A percentile compares a stretch with the other conserved stretches of the same genome.
Conservation (phyloP, 1,140 invertebrate species). For the Drosophila kurseongensis region DNA sequence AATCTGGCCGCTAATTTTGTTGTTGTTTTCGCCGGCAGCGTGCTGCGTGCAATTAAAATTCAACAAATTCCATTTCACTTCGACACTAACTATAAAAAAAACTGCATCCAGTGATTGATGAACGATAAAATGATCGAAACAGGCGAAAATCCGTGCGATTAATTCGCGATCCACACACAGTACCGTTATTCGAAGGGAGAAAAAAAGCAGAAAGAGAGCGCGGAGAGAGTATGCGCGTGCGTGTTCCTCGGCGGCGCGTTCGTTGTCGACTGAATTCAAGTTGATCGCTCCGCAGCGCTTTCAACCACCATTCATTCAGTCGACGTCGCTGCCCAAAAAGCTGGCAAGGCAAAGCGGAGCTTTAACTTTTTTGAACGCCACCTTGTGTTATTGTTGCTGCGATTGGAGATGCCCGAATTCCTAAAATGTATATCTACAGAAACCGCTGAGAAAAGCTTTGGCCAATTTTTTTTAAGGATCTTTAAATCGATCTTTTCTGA, state of each 20-base stretch:
- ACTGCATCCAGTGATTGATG: slow-evolving; percentile 21
- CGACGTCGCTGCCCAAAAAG: slow-evolving; percentile 9
- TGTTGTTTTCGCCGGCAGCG: slow-evolving; percentile 39
- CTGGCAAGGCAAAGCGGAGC: slow-evolving; percentile 33
- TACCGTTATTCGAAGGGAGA: slow-evolving; percentile 55
- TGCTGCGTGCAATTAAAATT: slow-evolving; percentile 78
- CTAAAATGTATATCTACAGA: neutral
- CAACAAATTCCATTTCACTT: slow-evolving; percentile 79
- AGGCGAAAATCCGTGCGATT: slow-evolving; percentile 6
- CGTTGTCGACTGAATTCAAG: slow-evolving; percentile 49
- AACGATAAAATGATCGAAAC: slow-evolving; percentile 19
- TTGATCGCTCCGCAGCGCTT: slow-evolving; percentile 19
- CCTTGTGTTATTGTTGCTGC: slow-evolving; percentile 27
- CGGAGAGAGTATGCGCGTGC: slow-evolving; percentile 10
- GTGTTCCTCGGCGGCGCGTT: slow-evolving; percentile 55
- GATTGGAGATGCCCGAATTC: neutral
- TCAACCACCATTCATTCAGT: slow-evolving; percentile 20
- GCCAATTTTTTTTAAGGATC: too few relatives aligned
- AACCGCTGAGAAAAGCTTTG: neutral
- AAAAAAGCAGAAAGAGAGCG: slow-evolving; percentile 2
- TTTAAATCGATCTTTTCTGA: too few relatives aligned
- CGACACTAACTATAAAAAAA: slow-evolving; percentile 43
- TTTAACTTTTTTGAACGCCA: slow-evolving; percentile 54
- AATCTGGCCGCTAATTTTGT: slow-evolving; percentile 31
- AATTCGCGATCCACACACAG: slow-evolving; percentile 18